These are phyloP conservation scores for Acipenser ruthenus DNA, from an alignment of 2,797 vertebrate species.

Conservation along the genomic window DNA sequence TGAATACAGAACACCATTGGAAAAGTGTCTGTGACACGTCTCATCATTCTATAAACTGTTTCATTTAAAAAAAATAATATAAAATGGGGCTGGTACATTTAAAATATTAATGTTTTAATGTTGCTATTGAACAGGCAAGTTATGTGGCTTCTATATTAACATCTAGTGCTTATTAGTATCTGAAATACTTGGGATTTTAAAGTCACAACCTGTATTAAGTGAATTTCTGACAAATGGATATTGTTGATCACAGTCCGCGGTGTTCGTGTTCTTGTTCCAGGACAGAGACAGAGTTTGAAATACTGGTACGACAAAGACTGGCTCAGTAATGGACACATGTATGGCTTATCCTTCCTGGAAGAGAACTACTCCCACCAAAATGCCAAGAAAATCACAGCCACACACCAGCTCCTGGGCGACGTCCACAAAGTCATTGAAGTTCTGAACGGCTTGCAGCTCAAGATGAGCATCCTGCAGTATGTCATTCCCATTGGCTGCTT, in stretches of 20 bases:
- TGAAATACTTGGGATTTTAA: too few relatives aligned
- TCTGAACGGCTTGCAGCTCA: conserved; percentile 83
- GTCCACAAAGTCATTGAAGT: conserved; percentile 78
- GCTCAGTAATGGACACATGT: conserved; percentile 85
- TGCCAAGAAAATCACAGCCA: conserved; percentile 81
- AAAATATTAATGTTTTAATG: too few relatives aligned
- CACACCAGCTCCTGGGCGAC: conserved; percentile 80
- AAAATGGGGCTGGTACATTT: too few relatives aligned
- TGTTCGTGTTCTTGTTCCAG: conserved; percentile 47
- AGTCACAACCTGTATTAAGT: too few relatives aligned
- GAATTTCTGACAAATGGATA: background rate
- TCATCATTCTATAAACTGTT: too few relatives aligned
- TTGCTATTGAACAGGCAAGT: too few relatives aligned
- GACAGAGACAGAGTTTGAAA: conserved; percentile 77
- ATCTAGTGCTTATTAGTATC: too few relatives aligned
- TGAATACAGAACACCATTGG: too few relatives aligned
- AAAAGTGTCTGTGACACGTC: too few relatives aligned
- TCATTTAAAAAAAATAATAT: too few relatives aligned
- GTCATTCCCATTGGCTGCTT: conserved; percentile 27
- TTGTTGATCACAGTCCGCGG: background rate
- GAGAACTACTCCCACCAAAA: conserved; percentile 92
- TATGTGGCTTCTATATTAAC: too few relatives aligned
- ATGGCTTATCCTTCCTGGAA: conserved; percentile 82
- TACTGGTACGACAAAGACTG: conserved; percentile 86
- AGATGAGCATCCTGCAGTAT: conserved; percentile 90